Evolutionary conservation across 2,888 invertebrate genomes (phyloP).

Genomic region (Melanophora roralis): DNA sequence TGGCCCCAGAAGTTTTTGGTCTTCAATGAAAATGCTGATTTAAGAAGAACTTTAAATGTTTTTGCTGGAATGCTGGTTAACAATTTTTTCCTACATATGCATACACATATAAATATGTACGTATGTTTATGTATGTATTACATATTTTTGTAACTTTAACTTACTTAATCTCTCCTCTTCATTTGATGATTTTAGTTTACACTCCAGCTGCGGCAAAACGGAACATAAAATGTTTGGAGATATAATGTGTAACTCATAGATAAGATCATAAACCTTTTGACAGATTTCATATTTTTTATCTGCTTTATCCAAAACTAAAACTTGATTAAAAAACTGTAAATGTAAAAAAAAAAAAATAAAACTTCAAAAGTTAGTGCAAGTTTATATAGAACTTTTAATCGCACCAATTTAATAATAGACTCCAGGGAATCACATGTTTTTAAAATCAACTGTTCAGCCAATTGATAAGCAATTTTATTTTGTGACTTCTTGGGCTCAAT

Average conservation of each 20-base stretch:
- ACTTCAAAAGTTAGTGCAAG: neutral
- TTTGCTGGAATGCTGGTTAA: no score
- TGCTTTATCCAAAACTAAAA: conserved; percentile 93
- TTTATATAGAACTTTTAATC: neutral
- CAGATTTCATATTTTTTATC: conserved; percentile 88
- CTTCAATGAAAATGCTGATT: no score
- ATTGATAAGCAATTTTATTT: conserved; percentile 90
- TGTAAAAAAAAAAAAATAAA: neutral
- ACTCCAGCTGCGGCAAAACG: conserved; percentile 95
- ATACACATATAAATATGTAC: no score
- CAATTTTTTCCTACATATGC: no score
- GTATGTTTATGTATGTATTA: neutral
- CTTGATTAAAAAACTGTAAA: conserved; percentile 94
- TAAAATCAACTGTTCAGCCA: conserved; percentile 93
- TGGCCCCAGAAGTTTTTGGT: no score
- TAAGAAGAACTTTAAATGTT: no score
- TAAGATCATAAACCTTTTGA: conserved; percentile 94
- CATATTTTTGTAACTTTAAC: conserved; percentile 32
- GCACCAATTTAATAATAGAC: conserved; percentile 94
- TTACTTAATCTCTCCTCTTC: conserved; percentile 89
- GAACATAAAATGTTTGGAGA: conserved; percentile 90
- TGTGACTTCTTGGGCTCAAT: conserved; percentile 95
- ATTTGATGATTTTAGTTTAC: conserved; percentile 94
- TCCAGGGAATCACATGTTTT: conserved; percentile 95
- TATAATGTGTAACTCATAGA: conserved; percentile 96